Evolutionary conservation across 2,113 vertebrate species (phyloP).

Genomic region (Lepidothrix coronata): DNA sequence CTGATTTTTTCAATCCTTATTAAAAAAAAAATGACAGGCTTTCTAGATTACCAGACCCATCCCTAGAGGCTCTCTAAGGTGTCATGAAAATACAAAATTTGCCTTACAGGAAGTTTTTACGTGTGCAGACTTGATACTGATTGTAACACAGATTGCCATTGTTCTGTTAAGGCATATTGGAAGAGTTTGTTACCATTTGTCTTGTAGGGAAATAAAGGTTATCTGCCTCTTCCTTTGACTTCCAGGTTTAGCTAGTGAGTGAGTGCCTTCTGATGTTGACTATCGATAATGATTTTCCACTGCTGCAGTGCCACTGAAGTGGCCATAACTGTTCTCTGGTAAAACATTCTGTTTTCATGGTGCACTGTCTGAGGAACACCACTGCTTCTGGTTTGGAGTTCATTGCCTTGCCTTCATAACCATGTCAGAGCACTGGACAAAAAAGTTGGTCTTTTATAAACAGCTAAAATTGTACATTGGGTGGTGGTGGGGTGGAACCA

Average conservation of each 20-base stretch:
- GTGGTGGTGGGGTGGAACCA: neutral
- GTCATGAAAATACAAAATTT: neutral
- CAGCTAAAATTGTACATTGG: neutral
- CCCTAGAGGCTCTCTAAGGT: neutral
- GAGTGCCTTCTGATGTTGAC: neutral
- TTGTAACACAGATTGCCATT: neutral
- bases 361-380: neutral
- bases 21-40: neutral
- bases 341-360: accelerated
- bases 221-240: neutral
- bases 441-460: neutral
- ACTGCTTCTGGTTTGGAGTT: accelerated
- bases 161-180: neutral
- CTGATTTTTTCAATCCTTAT: neutral
- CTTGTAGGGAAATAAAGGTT: neutral
- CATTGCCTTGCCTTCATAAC: neutral
- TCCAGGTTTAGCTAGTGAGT: neutral
- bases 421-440: neutral
- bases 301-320: neutral
- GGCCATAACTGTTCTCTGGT: neutral
- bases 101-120: neutral
- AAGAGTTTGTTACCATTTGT: neutral
- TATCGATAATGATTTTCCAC: neutral
- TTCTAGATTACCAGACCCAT: neutral
- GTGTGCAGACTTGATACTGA: neutral